phyloP scores from a whole-genome alignment of 2,888 invertebrate species.

The Xanthorhoe spadicearia region DNA sequence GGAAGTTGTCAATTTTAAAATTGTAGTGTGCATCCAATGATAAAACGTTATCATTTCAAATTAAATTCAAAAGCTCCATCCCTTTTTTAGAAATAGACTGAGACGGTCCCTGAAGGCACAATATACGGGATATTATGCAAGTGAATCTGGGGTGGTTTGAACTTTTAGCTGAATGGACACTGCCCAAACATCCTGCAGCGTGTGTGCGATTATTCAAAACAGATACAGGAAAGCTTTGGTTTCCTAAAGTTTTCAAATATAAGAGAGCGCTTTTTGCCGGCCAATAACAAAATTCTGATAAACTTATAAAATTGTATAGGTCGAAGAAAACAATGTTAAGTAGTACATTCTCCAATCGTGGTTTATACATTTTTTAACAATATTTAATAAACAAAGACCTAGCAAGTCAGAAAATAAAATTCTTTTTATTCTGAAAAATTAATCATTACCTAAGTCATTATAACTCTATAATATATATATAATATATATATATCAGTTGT shows the following conservation, averaged over 20 bases:
- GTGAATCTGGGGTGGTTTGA: not conserved
- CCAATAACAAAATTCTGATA: not conserved
- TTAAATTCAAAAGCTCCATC: not conserved
- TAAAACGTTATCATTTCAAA: not conserved
- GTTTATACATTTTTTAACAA: too few relatives aligned
- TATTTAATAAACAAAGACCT: too few relatives aligned
- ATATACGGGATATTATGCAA: not conserved
- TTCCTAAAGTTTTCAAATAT: not conserved
- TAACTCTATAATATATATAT: not conserved
- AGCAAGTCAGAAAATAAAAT: too few relatives aligned
- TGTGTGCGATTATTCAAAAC: not conserved
- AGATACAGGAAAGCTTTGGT: constrained; percentile 1
- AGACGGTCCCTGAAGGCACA: not conserved
- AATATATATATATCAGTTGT: too few relatives aligned
- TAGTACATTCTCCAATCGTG: too few relatives aligned
- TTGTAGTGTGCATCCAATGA: not conserved
- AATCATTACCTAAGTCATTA: too few relatives aligned
- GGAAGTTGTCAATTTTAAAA: too few relatives aligned
- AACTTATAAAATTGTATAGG: too few relatives aligned
- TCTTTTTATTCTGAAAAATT: too few relatives aligned
- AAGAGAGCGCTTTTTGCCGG: not conserved
- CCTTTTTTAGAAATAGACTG: not conserved
- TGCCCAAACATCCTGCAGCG: not conserved
- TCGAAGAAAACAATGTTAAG: too few relatives aligned
- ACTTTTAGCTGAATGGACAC: not conserved